Conservation (phyloP, 2,888 invertebrate genomes). For the Hybos culiciformis region DNA sequence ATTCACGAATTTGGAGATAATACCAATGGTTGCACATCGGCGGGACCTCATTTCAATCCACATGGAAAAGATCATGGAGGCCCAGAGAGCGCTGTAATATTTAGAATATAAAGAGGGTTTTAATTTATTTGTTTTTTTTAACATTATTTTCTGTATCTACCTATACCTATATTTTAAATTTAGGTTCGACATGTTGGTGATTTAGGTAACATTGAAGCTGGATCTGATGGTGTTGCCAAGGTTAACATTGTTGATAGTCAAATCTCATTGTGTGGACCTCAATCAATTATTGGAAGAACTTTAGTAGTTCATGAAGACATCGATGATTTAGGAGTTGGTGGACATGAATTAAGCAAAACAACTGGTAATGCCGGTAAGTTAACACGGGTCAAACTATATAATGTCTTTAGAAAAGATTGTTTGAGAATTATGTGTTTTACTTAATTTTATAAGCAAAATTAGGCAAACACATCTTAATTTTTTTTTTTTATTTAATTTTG, state of each 20-base stretch:
- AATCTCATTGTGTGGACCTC: slow-evolving; percentile 53
- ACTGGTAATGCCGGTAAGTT: slow-evolving; percentile 98
- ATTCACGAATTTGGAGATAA: slow-evolving; percentile 94
- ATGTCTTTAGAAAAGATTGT: no score
- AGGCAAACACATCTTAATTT: no score
- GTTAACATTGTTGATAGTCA: slow-evolving; percentile 47
- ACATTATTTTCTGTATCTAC: no score
- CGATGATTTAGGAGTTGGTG: slow-evolving; percentile 88
- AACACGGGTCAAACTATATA: no score
- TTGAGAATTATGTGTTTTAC: no score
- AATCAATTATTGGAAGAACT: slow-evolving; percentile 72
- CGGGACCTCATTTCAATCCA: slow-evolving; percentile 91
- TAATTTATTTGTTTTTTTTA: no score
- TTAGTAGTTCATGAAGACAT: slow-evolving; percentile 84
- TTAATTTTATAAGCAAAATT: no score
- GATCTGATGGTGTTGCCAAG: slow-evolving; percentile 48
- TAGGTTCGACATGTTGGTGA: slow-evolving; percentile 87
- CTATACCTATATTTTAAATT: no score
- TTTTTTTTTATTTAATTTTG: no score
- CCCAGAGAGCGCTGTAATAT: slow-evolving; percentile 50
- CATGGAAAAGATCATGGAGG: slow-evolving; percentile 66
- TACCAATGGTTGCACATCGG: slow-evolving; percentile 90
- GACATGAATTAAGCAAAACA: slow-evolving; percentile 80
- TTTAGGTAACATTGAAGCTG: slow-evolving; percentile 68
- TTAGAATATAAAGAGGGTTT: no score